Conservation (phyloP, 2,797 vertebrate genomes). For the Anguilla obscura region DNA sequence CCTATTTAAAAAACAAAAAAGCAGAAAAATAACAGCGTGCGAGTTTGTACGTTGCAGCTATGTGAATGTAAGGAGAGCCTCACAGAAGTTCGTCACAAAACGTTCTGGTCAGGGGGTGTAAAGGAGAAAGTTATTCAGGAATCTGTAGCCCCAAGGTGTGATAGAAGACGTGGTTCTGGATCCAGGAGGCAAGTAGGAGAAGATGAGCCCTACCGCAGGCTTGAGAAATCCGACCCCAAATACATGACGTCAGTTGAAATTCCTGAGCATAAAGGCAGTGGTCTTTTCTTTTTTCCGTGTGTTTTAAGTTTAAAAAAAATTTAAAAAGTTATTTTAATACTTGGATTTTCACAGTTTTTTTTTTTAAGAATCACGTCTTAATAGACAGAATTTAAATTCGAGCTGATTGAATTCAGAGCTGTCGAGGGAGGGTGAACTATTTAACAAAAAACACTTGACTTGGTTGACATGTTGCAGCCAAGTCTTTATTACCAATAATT, state of each 20-base stretch:
- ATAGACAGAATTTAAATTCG: neutral
- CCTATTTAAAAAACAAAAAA: too few relatives aligned
- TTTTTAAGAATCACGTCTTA: neutral
- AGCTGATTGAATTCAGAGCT: neutral
- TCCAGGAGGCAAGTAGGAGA: constrained; percentile 54
- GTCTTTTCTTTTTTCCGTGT: neutral
- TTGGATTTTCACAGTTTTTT: neutral
- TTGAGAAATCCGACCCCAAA: constrained; percentile 53
- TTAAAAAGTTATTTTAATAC: neutral
- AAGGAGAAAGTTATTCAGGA: constrained; percentile 37
- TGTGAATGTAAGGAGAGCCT: neutral
- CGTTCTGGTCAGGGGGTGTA: constrained; percentile 52
- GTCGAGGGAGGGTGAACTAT: neutral
- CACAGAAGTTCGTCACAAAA: constrained; percentile 18
- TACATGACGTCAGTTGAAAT: constrained; percentile 54
- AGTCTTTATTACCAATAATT: neutral
- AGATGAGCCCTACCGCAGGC: constrained; percentile 34
- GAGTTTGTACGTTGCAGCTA: neutral
- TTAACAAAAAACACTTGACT: neutral
- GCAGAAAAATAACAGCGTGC: neutral
- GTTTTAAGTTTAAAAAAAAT: too few relatives aligned
- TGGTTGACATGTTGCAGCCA: neutral
- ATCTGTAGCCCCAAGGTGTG: constrained; percentile 41
- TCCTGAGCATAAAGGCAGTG: constrained; percentile 39
- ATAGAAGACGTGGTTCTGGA: constrained; percentile 44